A percentile compares a stretch with the other conserved stretches of the same genome.
Evolutionary conservation across 2,797 vertebrate species (phyloP).

Genomic region (Botia kubotai): DNA sequence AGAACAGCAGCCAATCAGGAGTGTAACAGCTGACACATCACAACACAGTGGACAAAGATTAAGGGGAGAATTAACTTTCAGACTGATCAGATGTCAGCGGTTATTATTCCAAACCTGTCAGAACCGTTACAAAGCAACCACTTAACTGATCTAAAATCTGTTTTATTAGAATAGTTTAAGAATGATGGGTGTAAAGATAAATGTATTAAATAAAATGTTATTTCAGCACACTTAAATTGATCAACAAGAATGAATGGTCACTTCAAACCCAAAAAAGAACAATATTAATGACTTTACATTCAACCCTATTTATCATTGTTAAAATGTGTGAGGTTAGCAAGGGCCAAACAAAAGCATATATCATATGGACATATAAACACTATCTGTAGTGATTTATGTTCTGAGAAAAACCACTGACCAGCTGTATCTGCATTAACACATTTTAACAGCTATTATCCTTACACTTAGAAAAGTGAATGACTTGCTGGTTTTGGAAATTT

Average conservation of each 20-base stretch:
- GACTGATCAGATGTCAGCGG: not conserved
- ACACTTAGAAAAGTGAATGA: slow-evolving; percentile 28
- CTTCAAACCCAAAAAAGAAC: not conserved
- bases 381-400: slow-evolving; percentile 9
- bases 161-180: not conserved
- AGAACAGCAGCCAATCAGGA: slow-evolving; percentile 37
- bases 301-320: slow-evolving; percentile 50
- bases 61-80: slow-evolving; percentile 21
- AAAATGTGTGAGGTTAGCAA: slow-evolving; percentile 31
- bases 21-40: slow-evolving; percentile 11
- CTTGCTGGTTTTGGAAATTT: slow-evolving; percentile 26
- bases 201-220: not conserved
- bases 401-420: slow-evolving; percentile 23
- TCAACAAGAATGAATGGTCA: not conserved
- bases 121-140: not conserved
- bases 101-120: not conserved
- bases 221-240: not conserved
- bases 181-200: not conserved
- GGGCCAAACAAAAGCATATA: slow-evolving; percentile 42
- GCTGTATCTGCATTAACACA: slow-evolving; percentile 13
- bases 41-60: not conserved
- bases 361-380: not conserved
- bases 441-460: slow-evolving; percentile 21
- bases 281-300: not conserved
- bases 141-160: not conserved